A percentile compares a stretch with the other conserved stretches of the same genome.
phyloP scores from a whole-genome alignment of 2,888 invertebrate genomes.

The Epinotia ramella region DNA sequence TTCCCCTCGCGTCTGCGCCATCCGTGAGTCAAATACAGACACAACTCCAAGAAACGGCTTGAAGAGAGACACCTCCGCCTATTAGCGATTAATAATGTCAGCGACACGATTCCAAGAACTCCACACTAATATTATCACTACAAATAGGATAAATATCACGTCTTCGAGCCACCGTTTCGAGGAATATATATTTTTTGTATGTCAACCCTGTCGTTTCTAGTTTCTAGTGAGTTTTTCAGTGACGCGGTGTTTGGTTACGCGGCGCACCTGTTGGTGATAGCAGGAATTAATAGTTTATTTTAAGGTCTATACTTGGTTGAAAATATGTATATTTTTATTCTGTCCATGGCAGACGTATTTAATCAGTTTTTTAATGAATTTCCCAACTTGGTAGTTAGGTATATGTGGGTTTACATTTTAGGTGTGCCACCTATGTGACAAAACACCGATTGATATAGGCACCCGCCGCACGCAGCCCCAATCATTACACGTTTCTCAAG shows the following conservation, averaged over 20 bases:
- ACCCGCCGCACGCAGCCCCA: no score
- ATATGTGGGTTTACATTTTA: no score
- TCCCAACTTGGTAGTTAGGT: no score
- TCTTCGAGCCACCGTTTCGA: slow-evolving; percentile 67
- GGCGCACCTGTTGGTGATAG: slow-evolving; percentile 63
- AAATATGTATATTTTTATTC: slow-evolving; percentile 11
- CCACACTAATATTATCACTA: slow-evolving; percentile 77
- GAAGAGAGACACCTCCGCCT: slow-evolving; percentile 61
- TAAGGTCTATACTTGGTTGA: neutral
- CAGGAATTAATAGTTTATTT: slow-evolving; percentile 35
- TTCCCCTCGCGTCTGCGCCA: slow-evolving; percentile 40
- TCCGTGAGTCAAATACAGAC: slow-evolving; percentile 58
- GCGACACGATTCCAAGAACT: slow-evolving; percentile 60
- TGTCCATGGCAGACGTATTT: neutral
- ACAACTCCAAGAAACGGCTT: slow-evolving; percentile 47
- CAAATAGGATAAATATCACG: slow-evolving; percentile 72
- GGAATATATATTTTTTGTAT: slow-evolving; percentile 64
- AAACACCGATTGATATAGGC: no score
- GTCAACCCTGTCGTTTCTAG: slow-evolving; percentile 64
- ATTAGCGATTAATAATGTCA: slow-evolving; percentile 72
- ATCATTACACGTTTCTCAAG: no score
- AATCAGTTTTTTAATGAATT: no score
- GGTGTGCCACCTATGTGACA: no score
- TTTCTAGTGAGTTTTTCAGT: slow-evolving; percentile 64
- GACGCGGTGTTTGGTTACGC: slow-evolving; percentile 60